Percentiles rank a stretch among this genome's conserved stretches.
Conservation (phyloP, 2,888 invertebrate species). For the Andrena bicolor region DNA sequence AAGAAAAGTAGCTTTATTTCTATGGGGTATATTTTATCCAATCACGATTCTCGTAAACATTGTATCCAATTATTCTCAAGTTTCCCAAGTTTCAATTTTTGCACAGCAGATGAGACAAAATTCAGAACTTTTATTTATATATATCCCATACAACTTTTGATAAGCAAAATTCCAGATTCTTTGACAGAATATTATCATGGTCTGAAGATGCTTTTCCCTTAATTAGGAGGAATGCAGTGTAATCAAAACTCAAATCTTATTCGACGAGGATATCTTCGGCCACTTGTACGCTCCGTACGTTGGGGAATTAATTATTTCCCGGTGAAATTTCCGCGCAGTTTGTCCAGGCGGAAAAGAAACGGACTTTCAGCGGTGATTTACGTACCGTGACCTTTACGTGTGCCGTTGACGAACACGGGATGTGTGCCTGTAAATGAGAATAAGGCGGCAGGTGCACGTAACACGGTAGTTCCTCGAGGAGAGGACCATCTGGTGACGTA, state of each 20-base stretch:
- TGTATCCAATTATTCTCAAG: background rate
- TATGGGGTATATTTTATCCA: no score
- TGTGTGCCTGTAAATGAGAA: constrained; percentile 40
- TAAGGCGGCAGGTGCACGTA: constrained; percentile 76
- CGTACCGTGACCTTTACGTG: constrained; percentile 50
- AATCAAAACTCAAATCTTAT: background rate
- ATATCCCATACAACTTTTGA: background rate
- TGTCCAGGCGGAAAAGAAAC: constrained; percentile 37
- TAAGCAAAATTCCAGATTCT: background rate
- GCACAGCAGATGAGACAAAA: background rate
- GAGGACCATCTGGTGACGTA: constrained; percentile 77
- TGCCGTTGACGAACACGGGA: constrained; percentile 32
- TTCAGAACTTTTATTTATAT: background rate
- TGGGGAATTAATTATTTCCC: constrained; percentile 36
- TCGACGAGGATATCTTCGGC: no score
- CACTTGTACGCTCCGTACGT: background rate
- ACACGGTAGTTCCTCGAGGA: constrained; percentile 75
- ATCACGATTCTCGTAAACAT: no score
- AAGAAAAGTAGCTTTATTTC: no score
- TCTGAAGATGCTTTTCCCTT: background rate
- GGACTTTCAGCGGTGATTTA: constrained; percentile 58
- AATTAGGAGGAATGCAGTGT: background rate
- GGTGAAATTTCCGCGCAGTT: constrained; percentile 44
- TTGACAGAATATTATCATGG: background rate
- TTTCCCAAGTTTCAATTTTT: background rate